These are phyloP conservation scores for Campoletis raptor DNA, from an alignment of 2,888 invertebrate genomes.

Conservation along the genomic window DNA sequence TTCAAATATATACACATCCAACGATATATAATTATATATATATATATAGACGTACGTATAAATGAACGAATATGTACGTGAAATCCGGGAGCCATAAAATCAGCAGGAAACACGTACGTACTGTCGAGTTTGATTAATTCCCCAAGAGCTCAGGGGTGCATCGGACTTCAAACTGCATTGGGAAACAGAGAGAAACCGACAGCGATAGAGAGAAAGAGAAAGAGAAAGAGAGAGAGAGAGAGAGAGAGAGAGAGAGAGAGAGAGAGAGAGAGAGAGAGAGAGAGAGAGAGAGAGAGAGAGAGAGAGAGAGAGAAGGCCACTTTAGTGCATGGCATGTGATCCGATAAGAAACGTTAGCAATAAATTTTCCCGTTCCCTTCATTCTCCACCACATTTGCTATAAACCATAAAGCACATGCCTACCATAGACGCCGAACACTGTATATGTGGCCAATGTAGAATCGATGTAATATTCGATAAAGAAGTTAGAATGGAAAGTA, in stretches of 20 bases:
- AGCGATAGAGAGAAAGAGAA: background rate
- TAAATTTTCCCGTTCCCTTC: constrained; percentile 54
- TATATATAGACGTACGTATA: too few species aligned
- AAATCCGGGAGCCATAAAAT: constrained; percentile 71
- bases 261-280: background rate
- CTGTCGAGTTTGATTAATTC: constrained; percentile 79
- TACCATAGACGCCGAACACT: constrained; percentile 12
- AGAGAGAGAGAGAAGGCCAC: constrained; percentile 1
- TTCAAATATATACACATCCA: background rate
- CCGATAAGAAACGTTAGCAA: constrained; percentile 66
- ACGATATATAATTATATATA: background rate
- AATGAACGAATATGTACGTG: constrained; percentile 33
- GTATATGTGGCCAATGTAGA: background rate
- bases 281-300: background rate
- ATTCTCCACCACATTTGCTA: constrained; percentile 24
- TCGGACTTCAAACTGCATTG: constrained; percentile 69
- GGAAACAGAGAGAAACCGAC: constrained; percentile 9
- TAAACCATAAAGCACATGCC: constrained; percentile 49
- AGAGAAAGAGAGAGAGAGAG: background rate
- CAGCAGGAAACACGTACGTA: constrained; percentile 70
- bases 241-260: background rate
- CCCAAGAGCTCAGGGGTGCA: constrained; percentile 71
- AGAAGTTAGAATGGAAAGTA: background rate
- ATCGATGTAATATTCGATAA: constrained; percentile 11
- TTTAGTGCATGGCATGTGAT: constrained; percentile 52